Evolutionary conservation across 2,888 invertebrate species (phyloP), one percentile per base, ranked within the genome.

Genomic region (Eupithecia pulchellata): DNA sequence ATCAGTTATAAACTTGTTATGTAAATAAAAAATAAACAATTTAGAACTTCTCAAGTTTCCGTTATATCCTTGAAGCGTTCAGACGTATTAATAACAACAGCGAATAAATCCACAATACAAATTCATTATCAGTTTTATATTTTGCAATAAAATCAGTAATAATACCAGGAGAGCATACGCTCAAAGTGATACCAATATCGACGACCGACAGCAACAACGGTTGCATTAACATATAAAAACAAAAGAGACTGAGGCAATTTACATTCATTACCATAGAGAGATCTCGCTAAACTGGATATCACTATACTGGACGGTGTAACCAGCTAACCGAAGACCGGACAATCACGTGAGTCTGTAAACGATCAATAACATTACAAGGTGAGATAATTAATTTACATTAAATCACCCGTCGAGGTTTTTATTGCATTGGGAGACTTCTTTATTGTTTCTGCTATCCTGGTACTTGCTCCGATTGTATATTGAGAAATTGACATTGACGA

Each of bases 401-500:
- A n/a, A 66, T 69, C 66, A 69, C 61, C 61, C 36, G 68, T 42
- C 68, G 68, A 68, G 58, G 57, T 66, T 69, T 72, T 73, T 64
- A 66, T 66, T 66, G 61, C 52, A 34, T 64, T 47, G 29, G 34
- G 58, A 68, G 36, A 74, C 64, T 71, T 62, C 68, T 52, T 75
- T 57, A n/a, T 30, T 60, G 29, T 11, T 73, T 72, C 70, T 77
- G 73, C 1, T 66, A 68, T 62, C 77, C 75, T 75, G 68, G 71
- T 75, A 71, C 68, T 60, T 65, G 70, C 60, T 69, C 63, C 70
- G 74, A 69, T 66, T 71, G 66, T 71, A 58, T 71, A 68, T 73
- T 73, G 55, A 62, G 64, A 71, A 72, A 71, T 68, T 69, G 60
- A 60, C 69, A 69, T 71, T 71, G 69, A 68, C 34, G n/a, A 34